Percentiles rank a stretch among this genome's conserved stretches.
Evolutionary conservation across 2,888 invertebrate species (phyloP).

Genomic region (Agonopterix arenella): DNA sequence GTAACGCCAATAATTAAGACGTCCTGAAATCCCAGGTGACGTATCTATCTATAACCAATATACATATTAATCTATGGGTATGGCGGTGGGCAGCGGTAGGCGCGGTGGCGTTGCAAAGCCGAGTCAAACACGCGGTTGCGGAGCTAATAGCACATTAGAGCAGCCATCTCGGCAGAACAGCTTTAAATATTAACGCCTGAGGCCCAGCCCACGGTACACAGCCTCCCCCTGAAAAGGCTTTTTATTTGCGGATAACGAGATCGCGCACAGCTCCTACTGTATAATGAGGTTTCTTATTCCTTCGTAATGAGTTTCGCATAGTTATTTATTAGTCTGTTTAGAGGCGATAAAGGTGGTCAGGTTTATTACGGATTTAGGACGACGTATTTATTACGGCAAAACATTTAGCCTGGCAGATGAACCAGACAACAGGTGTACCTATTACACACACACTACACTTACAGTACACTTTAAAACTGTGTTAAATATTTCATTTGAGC

Average conservation of each 20-base stretch:
- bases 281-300: constrained; percentile 58
- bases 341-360: constrained; percentile 16
- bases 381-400: neutral
- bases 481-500: neutral
- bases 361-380: constrained; percentile 1
- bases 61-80: too few relatives aligned
- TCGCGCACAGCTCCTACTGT: constrained; percentile 37
- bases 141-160: constrained; percentile 63
- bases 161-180: constrained; percentile 44
- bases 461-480: neutral
- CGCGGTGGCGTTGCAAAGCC: constrained; percentile 1
- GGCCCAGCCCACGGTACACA: constrained; percentile 33
- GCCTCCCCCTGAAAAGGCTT: constrained; percentile 44
- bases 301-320: constrained; percentile 48
- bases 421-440: neutral
- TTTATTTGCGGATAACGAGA: constrained; percentile 64
- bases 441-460: too few relatives aligned
- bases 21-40: too few relatives aligned
- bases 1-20: too few relatives aligned
- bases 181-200: constrained; percentile 61
- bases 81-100: neutral
- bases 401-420: neutral
- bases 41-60: too few relatives aligned
- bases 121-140: constrained; percentile 40
- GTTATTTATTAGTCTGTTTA: constrained; percentile 35